These are phyloP conservation scores for Aleiodes leptofemur DNA, from an alignment of 2,888 invertebrate species.

Conservation along the genomic window DNA sequence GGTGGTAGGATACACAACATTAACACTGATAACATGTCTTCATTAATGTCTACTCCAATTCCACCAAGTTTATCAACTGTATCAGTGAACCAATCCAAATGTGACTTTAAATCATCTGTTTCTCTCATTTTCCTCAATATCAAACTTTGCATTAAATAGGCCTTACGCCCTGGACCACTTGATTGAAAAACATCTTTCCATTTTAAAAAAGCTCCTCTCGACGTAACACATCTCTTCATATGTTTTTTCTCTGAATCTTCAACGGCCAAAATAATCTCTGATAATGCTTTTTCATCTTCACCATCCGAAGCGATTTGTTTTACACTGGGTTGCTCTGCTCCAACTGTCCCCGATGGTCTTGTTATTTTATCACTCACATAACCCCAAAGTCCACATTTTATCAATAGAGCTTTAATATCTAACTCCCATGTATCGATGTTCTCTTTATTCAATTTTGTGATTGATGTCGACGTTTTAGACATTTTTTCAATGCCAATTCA, in stretches of 20 bases:
- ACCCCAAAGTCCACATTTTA: not conserved
- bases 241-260: not conserved
- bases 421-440: slow-evolving; percentile 14
- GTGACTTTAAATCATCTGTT: slow-evolving; percentile 35
- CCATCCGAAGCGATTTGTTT: not conserved
- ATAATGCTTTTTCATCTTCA: not conserved
- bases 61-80: slow-evolving; percentile 33
- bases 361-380: not conserved
- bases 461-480: not conserved
- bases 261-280: not conserved
- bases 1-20: slow-evolving; percentile 40
- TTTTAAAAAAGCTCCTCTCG: slow-evolving; percentile 14
- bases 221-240: slow-evolving; percentile 26
- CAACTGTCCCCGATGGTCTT: not conserved
- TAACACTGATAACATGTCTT: slow-evolving; percentile 28
- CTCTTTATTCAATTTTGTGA: not conserved
- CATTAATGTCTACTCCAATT: slow-evolving; percentile 32
- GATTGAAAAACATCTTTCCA: slow-evolving; percentile 34
- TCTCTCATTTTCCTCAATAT: slow-evolving; percentile 19
- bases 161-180: slow-evolving; percentile 35
- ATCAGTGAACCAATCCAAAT: slow-evolving; percentile 40
- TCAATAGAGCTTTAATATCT: not conserved
- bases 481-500: not conserved
- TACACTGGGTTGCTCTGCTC: too few relatives aligned
- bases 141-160: slow-evolving; percentile 29